Conservation (phyloP, 1,140 invertebrate genomes). For the Liolophura sinensis region DNA sequence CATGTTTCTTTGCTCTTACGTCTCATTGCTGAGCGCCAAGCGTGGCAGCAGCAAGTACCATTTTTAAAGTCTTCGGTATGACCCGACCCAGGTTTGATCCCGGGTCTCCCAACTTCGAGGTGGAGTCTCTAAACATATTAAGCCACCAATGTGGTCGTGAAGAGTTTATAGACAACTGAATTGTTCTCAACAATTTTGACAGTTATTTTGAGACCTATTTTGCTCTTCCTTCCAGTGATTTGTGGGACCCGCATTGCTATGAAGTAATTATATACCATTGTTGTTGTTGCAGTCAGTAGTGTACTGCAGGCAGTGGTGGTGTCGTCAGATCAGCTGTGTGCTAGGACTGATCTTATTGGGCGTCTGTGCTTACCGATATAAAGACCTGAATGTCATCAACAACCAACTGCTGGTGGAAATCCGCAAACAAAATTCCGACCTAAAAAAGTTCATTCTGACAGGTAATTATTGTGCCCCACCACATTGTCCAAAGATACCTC, state of each 20-base stretch:
- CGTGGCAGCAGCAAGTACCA: no score
- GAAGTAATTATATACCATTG: background rate
- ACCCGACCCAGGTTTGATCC: no score
- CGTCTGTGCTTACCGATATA: constrained; percentile 41
- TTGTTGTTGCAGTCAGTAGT: constrained; percentile 40
- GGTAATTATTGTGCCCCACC: background rate
- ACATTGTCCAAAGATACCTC: background rate
- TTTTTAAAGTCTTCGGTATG: no score
- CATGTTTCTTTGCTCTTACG: no score
- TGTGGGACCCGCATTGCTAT: no score
- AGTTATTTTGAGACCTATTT: background rate
- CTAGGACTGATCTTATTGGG: constrained; percentile 36
- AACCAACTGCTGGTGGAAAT: constrained; percentile 54
- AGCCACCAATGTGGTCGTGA: no score
- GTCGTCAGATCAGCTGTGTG: constrained; percentile 39
- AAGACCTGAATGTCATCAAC: constrained; percentile 53
- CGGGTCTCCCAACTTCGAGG: no score
- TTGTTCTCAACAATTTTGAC: constrained; percentile 8
- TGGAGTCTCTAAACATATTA: no score
- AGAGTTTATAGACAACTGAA: no score
- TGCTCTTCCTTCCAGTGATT: constrained; percentile 1
- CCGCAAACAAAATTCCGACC: constrained; percentile 47
- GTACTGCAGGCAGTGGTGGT: constrained; percentile 42
- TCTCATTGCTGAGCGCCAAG: no score
- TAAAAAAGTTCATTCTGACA: constrained; percentile 19